phyloP scores from a whole-genome alignment of 2,888 invertebrate genomes.

The Amphiduros pacificus region DNA sequence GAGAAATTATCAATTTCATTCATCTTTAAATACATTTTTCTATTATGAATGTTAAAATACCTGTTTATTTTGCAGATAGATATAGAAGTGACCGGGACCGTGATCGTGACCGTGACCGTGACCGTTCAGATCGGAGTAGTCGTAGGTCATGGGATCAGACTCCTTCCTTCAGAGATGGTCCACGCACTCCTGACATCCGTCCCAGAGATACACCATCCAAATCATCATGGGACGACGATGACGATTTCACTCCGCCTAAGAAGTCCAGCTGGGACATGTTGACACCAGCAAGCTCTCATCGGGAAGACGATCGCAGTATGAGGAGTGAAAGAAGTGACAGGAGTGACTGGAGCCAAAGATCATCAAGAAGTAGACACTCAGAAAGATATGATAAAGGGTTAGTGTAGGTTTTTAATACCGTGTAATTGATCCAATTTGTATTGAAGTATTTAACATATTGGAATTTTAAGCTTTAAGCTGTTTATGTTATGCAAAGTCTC shows the following conservation, averaged over 20 bases:
- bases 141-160: slow-evolving; percentile 54
- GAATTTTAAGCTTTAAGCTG: too few relatives aligned
- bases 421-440: too few relatives aligned
- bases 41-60: too few relatives aligned
- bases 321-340: slow-evolving; percentile 1
- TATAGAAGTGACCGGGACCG: slow-evolving; percentile 26
- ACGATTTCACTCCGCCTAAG: slow-evolving; percentile 57
- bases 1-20: too few relatives aligned
- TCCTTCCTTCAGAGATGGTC: slow-evolving; percentile 74
- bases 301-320: slow-evolving; percentile 27
- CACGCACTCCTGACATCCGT: slow-evolving; percentile 72
- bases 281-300: slow-evolving; percentile 67
- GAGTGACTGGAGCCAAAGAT: slow-evolving; percentile 7
- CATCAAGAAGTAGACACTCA: neutral
- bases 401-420: too few relatives aligned
- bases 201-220: slow-evolving; percentile 66
- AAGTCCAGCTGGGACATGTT: slow-evolving; percentile 89
- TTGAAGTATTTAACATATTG: too few relatives aligned
- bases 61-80: slow-evolving; percentile 49
- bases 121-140: slow-evolving; percentile 22
- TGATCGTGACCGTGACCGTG: slow-evolving; percentile 22
- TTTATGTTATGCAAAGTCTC: too few relatives aligned
- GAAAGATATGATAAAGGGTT: neutral
- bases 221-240: slow-evolving; percentile 66
- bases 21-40: too few relatives aligned